Conservation (phyloP, 1,140 invertebrate genomes). For the Ceratosolen fusciceps region DNA sequence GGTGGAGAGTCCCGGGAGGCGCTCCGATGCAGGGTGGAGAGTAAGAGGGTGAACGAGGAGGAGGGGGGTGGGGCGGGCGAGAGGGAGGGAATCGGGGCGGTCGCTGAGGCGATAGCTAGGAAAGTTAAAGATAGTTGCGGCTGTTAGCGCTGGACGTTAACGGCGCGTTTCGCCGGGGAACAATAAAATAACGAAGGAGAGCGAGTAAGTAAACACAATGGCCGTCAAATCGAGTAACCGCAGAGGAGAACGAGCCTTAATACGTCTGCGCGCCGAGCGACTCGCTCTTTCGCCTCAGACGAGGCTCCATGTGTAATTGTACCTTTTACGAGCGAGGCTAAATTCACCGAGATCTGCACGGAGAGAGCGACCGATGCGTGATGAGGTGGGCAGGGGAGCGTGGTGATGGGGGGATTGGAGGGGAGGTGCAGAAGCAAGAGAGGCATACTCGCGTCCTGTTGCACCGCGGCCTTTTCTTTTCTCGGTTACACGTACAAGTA, state of each 20-base stretch:
- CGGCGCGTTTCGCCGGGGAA: conserved; percentile 48
- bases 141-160: conserved; percentile 49
- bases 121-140: conserved; percentile 52
- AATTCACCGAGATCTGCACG: conserved; percentile 60
- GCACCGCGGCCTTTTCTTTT: conserved; percentile 44
- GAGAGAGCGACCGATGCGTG: no score
- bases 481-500: conserved; percentile 22
- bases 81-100: not conserved
- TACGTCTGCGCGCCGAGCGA: conserved; percentile 52
- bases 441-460: conserved; percentile 44
- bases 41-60: not conserved
- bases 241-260: conserved; percentile 54
- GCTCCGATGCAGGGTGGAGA: not conserved
- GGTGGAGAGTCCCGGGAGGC: no score
- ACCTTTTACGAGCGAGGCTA: conserved; percentile 65
- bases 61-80: not conserved
- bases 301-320: conserved; percentile 60
- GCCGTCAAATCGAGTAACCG: conserved; percentile 62
- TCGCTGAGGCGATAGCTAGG: conserved; percentile 15
- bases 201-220: conserved; percentile 62
- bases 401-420: not conserved
- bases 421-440: not conserved
- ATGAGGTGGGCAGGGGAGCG: no score
- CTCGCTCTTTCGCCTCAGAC: conserved; percentile 44
- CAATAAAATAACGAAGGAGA: conserved; percentile 63